Base-by-base conservation (phyloP, 2,888 invertebrate genomes). In the Apotomis betuletana region DNA sequence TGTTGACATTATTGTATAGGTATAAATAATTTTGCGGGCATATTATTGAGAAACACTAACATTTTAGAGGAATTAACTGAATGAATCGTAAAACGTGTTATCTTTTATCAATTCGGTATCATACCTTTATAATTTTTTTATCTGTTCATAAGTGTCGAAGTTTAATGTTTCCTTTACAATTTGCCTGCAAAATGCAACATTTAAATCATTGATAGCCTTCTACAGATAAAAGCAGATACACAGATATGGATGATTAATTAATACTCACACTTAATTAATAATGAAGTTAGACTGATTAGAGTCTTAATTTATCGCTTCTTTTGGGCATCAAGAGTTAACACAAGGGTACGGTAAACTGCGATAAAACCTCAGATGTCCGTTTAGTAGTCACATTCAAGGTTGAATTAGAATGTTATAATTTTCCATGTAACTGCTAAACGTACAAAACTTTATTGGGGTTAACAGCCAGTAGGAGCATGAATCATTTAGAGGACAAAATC, bases 341-440 rank as follows among this genome's bases (percentile, higher is more conserved):
- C 64, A 64, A 36, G 6, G 8, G n/a, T n/a, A 51, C 41, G 3
- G 4, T 5, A 41, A 54, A 13, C 15, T 64, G 52, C 44, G 63
- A 54, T 41, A 54, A 41, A 46, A 46, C 55, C 55, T 36, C 55
- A 46, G 44, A 62, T 36, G 12, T 46, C 55, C 57, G 61, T 69
- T 62, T 15, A 15, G 49, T 4, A 57, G 38, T 57, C 57, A 55
- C 49, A 12, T 27, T 8, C 0, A 0, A 49, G 49, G 5, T 27
- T 41, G 55, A 13, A 61, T 49, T 49, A 12, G 12, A 54, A 52
- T 61, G 52, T 68, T 6, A 52, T 61, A n/a, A 60, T 36, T 52
- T 60, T 60, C 52, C 61, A 46, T 36, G 68, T 61, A 57, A 58
- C 69, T 52, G 51, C 57, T 44, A 52, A 69, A 63, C 63, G 51